Conservation (phyloP, 2,888 invertebrate species). For the Mimachlamys varia region DNA sequence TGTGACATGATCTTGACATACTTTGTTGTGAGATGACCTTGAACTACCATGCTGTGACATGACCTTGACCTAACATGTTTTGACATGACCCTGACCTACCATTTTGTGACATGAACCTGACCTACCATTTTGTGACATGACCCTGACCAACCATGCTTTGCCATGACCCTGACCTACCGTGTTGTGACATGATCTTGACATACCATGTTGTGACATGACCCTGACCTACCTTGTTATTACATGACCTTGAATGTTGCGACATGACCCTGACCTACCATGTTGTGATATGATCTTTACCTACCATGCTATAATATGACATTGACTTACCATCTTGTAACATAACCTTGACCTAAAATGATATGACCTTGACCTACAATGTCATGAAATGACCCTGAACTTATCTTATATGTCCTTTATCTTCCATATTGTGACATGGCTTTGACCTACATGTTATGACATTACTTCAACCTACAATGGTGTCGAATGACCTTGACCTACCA, state of each 20-base stretch:
- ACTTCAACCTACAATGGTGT: neutral
- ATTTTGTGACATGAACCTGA: neutral
- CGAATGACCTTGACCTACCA: neutral
- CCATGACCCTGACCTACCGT: neutral
- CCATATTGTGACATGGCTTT: conserved; percentile 68
- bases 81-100: too few relatives aligned
- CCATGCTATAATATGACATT: conserved; percentile 68
- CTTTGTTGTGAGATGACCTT: neutral
- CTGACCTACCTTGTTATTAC: neutral
- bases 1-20: too few relatives aligned
- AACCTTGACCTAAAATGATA: neutral
- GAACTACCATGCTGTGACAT: neutral
- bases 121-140: conserved; percentile 61
- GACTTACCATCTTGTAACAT: conserved; percentile 59
- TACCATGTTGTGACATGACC: neutral
- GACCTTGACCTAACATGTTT: too few relatives aligned
- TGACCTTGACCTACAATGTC: neutral
- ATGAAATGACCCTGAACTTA: too few relatives aligned
- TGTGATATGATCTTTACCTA: conserved; percentile 36
- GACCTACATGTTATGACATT: conserved; percentile 51
- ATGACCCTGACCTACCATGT: neutral
- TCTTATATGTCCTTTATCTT: conserved; percentile 24
- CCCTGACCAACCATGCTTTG: conserved; percentile 63
- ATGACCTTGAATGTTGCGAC: too few relatives aligned
- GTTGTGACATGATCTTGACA: neutral